phyloP scores from a whole-genome alignment of 2,113 vertebrate genomes.

The Potamarius usumacintae region DNA sequence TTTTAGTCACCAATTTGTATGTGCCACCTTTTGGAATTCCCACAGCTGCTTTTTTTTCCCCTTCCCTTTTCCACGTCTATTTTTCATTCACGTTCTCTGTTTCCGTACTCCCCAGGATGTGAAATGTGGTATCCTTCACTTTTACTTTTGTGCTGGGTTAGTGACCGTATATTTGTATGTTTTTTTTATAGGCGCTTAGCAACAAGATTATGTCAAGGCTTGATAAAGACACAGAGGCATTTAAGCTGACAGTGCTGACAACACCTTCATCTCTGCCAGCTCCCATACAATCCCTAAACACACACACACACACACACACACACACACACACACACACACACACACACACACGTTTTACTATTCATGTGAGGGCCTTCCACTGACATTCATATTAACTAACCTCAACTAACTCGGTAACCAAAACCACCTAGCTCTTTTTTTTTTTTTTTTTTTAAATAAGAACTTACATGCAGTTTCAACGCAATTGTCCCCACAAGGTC shows the following conservation, averaged over 20 bases:
- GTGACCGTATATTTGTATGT: slow-evolving; percentile 57
- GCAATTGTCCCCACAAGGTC: not conserved
- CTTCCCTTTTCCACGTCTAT: slow-evolving; percentile 10
- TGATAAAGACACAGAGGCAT: slow-evolving; percentile 39
- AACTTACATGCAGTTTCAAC: not conserved
- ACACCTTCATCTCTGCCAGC: slow-evolving; percentile 32
- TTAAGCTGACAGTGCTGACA: slow-evolving; percentile 32
- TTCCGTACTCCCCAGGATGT: not conserved
- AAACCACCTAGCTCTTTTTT: too few relatives aligned
- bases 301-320: not conserved
- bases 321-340: not conserved
- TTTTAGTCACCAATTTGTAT: slow-evolving; percentile 34
- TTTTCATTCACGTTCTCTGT: slow-evolving; percentile 21
- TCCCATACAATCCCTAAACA: not conserved
- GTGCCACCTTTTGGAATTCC: slow-evolving; percentile 8
- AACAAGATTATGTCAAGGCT: slow-evolving; percentile 60
- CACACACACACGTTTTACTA: not conserved
- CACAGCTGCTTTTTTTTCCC: slow-evolving; percentile 10
- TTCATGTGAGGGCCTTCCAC: not conserved
- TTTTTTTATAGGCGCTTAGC: slow-evolving; percentile 68
- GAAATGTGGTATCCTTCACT: slow-evolving; percentile 12
- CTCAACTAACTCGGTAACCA: too few relatives aligned
- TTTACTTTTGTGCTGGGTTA: slow-evolving; percentile 26
- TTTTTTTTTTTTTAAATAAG: too few relatives aligned
- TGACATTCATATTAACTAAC: not conserved